Evolutionary conservation across 2,888 invertebrate genomes (phyloP), one percentile per base, ranked within the genome.

Genomic region (Hartigia nigra): DNA sequence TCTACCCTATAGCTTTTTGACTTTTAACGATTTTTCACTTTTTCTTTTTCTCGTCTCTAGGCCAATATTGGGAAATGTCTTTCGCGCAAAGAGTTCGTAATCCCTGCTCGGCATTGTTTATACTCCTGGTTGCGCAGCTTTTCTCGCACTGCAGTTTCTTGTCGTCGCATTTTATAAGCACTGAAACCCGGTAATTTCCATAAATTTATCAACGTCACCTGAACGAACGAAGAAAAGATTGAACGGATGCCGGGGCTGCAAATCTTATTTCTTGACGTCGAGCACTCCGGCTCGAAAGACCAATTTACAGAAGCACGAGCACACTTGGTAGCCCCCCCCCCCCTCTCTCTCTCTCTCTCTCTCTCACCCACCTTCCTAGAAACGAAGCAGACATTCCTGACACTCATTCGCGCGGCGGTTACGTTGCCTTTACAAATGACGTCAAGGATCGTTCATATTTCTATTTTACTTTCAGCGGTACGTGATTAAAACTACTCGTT

Each of bases 131-230:
- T 23, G 55, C 23, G 55, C 55, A 23, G 55, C 55, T 23, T 55
- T 55, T 23, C 55, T 23, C 23, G 55, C 55, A 2, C 9, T 55
- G 55, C 55, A 78, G 76, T 70, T 77, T 70, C 74, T 74, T 36
- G 78, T 76, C 74, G 79, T 78, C 76, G 78, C 78, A 74, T 84
- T 81, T 82, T 79, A 55, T 80, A 83, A 83, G 82, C 82, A 80
- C 77, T 80, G 84, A 81, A 81, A 83, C 81, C 80, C 78, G 55
- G 79, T 80, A 83, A 84, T 84, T 83, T 84, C 78, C 84, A 84
- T 84, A 84, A 81, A 82, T 84, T 84, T 84, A 83, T 84, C 82
- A 81, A 82, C 80, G 82, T 84, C 81, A 79, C 78, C 78, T 77
- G 77, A 79, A 76, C 74, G 81, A 74, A 77, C 55, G 74, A 69